These are phyloP conservation scores for Pseudorhiza aurosa DNA, from an alignment of 30 jellyfish, hydroid and myxozoan genomes.

Conservation along the genomic window DNA sequence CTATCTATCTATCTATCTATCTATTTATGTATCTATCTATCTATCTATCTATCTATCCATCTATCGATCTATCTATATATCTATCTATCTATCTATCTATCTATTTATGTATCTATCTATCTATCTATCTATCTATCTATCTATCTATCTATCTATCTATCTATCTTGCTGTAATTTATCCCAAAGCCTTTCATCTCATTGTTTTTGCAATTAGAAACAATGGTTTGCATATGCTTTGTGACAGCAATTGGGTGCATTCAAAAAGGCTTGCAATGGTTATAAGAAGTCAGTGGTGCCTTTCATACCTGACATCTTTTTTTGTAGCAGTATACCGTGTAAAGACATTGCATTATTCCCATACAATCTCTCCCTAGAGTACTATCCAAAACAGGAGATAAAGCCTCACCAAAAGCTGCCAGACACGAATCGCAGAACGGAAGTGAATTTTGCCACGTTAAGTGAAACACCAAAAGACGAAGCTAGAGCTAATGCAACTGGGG, in stretches of 20 bases:
- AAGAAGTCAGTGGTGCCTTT: too few relatives aligned
- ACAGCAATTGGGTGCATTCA: too few relatives aligned
- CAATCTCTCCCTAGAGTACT: constrained; percentile 41
- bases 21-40: not conserved
- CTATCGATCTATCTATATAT: too few relatives aligned
- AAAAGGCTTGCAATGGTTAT: too few relatives aligned
- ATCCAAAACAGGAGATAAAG: constrained; percentile 23
- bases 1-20: too few relatives aligned
- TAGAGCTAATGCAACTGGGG: not conserved
- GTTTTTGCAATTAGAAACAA: too few relatives aligned
- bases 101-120: not conserved
- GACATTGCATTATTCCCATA: too few relatives aligned
- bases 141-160: not conserved
- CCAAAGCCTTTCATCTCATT: too few relatives aligned
- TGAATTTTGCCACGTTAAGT: not conserved
- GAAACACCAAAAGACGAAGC: not conserved
- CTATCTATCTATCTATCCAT: not conserved
- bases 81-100: too few relatives aligned
- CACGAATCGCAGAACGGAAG: not conserved
- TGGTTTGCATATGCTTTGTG: too few relatives aligned
- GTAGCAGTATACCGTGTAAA: too few relatives aligned
- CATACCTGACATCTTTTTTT: too few relatives aligned
- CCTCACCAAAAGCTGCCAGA: not conserved
- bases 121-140: not conserved
- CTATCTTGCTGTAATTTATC: not conserved